Conservation (phyloP, 2,797 vertebrate genomes). For the Typhlichthys eigenmanni region DNA sequence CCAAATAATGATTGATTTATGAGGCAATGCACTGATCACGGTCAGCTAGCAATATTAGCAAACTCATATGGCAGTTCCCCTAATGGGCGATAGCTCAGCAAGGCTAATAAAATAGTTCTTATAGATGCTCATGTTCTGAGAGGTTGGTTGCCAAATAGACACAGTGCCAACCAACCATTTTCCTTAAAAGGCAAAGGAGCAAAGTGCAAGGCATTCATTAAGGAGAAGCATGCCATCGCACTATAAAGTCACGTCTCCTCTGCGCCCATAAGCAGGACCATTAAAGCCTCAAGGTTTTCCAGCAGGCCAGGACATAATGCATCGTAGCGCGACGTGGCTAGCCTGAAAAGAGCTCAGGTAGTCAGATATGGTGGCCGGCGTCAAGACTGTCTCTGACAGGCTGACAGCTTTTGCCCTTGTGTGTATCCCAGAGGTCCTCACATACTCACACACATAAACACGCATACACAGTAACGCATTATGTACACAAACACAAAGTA, state of each 20-base stretch:
- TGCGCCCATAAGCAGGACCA: conserved; percentile 22
- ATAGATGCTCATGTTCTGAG: conserved; percentile 38
- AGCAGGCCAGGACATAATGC: conserved; percentile 19
- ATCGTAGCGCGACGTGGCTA: conserved; percentile 2
- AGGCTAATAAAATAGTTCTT: conserved; percentile 51
- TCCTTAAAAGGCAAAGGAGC: conserved; percentile 41
- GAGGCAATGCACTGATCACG: conserved; percentile 2
- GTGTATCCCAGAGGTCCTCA: conserved; percentile 10
- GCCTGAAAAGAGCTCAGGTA: conserved; percentile 20
- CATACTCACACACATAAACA: neutral
- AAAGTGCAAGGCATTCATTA: conserved; percentile 58
- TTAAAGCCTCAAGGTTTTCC: conserved; percentile 13
- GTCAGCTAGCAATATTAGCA: conserved; percentile 18
- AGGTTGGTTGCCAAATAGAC: conserved; percentile 46
- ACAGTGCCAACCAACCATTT: conserved; percentile 57
- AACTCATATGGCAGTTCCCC: conserved; percentile 21
- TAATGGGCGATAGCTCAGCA: conserved; percentile 45
- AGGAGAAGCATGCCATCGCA: conserved; percentile 30
- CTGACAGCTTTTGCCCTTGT: neutral
- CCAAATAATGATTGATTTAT: conserved; percentile 6
- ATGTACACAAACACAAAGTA: too few relatives aligned
- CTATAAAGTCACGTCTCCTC: conserved; percentile 32
- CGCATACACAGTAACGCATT: neutral
- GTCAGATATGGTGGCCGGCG: conserved; percentile 3
- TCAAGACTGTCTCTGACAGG: neutral